These are phyloP conservation scores for Nesidiocoris tenuis DNA, from an alignment of 2,888 invertebrate species.

Conservation along the genomic window DNA sequence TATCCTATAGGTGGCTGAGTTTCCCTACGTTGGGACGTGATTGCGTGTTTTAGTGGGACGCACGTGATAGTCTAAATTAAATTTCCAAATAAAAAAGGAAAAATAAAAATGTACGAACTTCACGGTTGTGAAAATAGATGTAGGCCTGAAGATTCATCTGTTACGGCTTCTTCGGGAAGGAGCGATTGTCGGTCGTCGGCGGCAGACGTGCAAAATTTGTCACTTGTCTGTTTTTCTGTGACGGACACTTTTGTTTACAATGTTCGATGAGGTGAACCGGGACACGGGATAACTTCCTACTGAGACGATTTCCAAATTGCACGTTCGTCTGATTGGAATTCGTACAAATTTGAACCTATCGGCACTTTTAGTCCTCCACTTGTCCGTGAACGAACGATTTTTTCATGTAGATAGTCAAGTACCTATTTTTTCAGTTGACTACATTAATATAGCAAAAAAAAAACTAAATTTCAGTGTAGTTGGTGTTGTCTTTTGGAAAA, in stretches of 20 bases:
- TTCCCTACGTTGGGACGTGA: neutral
- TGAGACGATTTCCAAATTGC: neutral
- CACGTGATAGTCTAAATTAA: slow-evolving; percentile 1
- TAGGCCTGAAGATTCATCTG: slow-evolving; percentile 28
- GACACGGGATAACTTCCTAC: neutral
- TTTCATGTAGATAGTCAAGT: no score
- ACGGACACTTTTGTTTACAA: neutral
- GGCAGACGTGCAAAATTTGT: neutral
- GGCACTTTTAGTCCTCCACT: neutral
- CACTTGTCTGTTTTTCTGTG: neutral
- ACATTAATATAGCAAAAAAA: no score
- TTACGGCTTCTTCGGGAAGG: slow-evolving; percentile 1
- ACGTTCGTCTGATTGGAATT: neutral
- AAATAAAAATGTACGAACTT: slow-evolving; percentile 34
- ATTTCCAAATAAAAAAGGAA: neutral
- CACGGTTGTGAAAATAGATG: slow-evolving; percentile 34
- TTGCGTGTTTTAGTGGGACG: neutral
- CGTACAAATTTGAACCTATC: neutral
- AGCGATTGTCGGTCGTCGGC: neutral
- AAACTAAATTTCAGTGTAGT: no score
- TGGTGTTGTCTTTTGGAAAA: neutral
- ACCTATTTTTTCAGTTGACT: no score
- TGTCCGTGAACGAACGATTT: no score
- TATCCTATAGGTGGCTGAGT: no score
- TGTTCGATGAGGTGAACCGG: neutral